Conservation (phyloP, 2,888 invertebrate species). For the Dryocosmus kuriphilus region DNA sequence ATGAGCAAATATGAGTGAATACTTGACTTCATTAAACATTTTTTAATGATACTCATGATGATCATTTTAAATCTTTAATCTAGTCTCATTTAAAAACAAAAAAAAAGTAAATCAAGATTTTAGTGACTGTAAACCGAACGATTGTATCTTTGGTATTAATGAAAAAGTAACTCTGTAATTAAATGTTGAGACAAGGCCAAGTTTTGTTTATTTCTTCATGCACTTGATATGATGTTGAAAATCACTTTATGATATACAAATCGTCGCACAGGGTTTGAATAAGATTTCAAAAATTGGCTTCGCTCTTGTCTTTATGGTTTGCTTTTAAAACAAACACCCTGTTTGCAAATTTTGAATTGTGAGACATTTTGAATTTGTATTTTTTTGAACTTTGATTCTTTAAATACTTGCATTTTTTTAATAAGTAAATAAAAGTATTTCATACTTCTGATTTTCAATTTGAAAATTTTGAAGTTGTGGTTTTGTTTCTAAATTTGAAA, state of each 20-base stretch:
- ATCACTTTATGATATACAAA: not conserved
- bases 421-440: too few species aligned
- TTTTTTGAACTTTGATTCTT: too few species aligned
- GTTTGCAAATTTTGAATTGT: too few species aligned
- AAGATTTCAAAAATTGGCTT: not conserved
- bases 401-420: too few species aligned
- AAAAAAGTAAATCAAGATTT: conserved; percentile 30
- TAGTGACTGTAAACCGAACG: not conserved
- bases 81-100: too few species aligned
- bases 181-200: conserved; percentile 32
- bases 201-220: conserved; percentile 19
- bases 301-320: not conserved
- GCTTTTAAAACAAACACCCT: too few species aligned
- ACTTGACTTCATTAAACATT: not conserved
- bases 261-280: not conserved
- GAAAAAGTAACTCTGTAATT: not conserved
- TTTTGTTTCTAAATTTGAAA: too few species aligned
- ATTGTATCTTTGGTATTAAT: conserved; percentile 8
- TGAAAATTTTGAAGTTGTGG: too few species aligned
- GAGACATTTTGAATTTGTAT: not conserved
- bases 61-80: conserved; percentile 31
- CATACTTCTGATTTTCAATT: too few species aligned
- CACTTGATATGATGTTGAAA: not conserved
- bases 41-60: not conserved
- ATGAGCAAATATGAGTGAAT: conserved; percentile 27